Base-by-base conservation (phyloP, 2,797 vertebrate genomes). In the Bryconaethiops microstoma region DNA sequence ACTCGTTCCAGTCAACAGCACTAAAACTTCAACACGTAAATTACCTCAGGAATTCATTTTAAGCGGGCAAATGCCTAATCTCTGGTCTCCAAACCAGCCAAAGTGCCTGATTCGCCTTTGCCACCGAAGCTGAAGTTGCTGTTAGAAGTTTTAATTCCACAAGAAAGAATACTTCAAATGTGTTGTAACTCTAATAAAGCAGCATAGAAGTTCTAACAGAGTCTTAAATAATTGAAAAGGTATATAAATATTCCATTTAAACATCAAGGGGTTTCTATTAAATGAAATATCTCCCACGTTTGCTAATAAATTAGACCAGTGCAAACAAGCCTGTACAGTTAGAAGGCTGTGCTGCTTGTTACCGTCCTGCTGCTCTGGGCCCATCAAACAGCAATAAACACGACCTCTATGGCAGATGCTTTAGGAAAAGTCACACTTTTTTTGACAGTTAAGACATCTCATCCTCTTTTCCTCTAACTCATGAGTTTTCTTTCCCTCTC, bases 1-100 rank as follows among this genome's bases (percentile, higher is more conserved):
- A 40, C 78, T 83, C 74, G 85, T 77, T 88, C 88, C 89, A 85
- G 76, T 60, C 83, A 88, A 78, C 86, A 23, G 78, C 65, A 82
- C 84, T 54, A 90, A 90, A 92, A 89, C 91, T 89, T 87, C 87
- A 71, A 81, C 82, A 87, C 88, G 82, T 86, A 80, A 88, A 82
- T 86, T 88, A 83, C 82, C 68, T 83, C 12, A 70, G 87, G 86
- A 82, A 74, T 63, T 21, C 50, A 50, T 74, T 59, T 48, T 23
- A 19, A 42, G 55, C 52, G 76, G 40, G n/a, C 63, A 75, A 78
- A 70, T 13, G 54, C 80, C 67, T 65, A 16, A 57, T 63, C 50
- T 73, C 39, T 62, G 48, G n/a, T 69, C 71, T 70, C 69, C n/a
- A 48, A 69, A 62, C 23, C 76, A 68, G 45, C 48, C 21, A 4